Percentiles rank a stretch among this genome's conserved stretches.
Evolutionary conservation across 2,113 vertebrate genomes (phyloP).

Genomic region (Phycodurus eques): DNA sequence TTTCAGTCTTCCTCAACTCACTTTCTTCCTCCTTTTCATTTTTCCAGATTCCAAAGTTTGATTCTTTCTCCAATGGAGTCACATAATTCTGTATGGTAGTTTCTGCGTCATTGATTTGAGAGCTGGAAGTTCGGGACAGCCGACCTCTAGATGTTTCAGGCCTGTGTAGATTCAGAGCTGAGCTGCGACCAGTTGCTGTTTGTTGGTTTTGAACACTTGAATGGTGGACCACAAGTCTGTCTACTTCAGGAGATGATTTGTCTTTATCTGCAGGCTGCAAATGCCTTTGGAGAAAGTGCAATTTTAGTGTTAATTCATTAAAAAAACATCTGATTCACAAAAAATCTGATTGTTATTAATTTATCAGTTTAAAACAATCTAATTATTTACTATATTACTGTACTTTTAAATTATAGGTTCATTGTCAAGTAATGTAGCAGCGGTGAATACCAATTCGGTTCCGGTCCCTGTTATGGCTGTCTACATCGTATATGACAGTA

Average conservation of each 20-base stretch:
- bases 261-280: slow-evolving; percentile 10
- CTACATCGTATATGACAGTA: too few relatives aligned
- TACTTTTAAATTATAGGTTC: too few relatives aligned
- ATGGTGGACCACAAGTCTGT: slow-evolving; percentile 53
- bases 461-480: too few relatives aligned
- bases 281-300: slow-evolving; percentile 23
- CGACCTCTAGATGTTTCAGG: slow-evolving; percentile 63
- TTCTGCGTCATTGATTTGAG: slow-evolving; percentile 1
- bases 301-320: background rate
- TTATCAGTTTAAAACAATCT: background rate
- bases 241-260: slow-evolving; percentile 19
- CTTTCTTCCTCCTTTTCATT: background rate
- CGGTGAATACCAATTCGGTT: too few relatives aligned
- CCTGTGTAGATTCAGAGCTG: slow-evolving; percentile 30
- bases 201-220: slow-evolving; percentile 7
- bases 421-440: too few relatives aligned
- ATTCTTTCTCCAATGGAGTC: slow-evolving; percentile 8
- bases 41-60: background rate
- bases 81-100: background rate
- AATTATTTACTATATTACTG: too few relatives aligned
- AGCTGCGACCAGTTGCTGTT: background rate
- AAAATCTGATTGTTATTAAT: background rate
- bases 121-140: slow-evolving; percentile 1
- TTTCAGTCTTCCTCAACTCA: slow-evolving; percentile 22
- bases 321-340: background rate